A percentile compares a stretch with the other conserved stretches of the same genome.
These are phyloP conservation scores for Lutjanus erythropterus DNA, from an alignment of 2,113 vertebrate species.

Conservation along the genomic window DNA sequence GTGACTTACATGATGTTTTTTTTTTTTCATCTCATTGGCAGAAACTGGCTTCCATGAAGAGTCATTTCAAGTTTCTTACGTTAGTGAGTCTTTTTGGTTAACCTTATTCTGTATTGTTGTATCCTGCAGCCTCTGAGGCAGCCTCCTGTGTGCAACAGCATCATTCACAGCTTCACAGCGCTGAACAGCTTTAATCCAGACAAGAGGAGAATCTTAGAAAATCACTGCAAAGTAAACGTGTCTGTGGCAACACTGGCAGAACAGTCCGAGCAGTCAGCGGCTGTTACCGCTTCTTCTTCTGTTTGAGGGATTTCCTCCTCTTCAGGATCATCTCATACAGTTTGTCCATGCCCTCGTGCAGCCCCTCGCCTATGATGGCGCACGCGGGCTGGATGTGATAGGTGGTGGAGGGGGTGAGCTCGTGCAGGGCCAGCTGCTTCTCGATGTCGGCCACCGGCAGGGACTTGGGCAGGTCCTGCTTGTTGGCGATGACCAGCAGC, in stretches of 20 bases:
- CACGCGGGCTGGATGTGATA: slow-evolving; percentile 97
- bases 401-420: slow-evolving; percentile 92
- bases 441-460: slow-evolving; percentile 95
- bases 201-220: neutral
- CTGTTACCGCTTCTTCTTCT: slow-evolving; percentile 95
- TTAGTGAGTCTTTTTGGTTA: slow-evolving; percentile 24
- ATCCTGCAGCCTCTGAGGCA: neutral
- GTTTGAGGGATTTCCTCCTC: slow-evolving; percentile 93
- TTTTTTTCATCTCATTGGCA: too few relatives aligned
- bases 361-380: slow-evolving; percentile 97
- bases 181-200: slow-evolving; percentile 43
- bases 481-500: slow-evolving; percentile 97
- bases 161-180: slow-evolving; percentile 33
- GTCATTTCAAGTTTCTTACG: slow-evolving; percentile 20
- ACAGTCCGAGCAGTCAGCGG: slow-evolving; percentile 10
- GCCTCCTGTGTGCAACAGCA: slow-evolving; percentile 8
- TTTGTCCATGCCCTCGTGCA: slow-evolving; percentile 98
- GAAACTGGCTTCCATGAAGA: too few relatives aligned
- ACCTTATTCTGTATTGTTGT: neutral
- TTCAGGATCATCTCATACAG: slow-evolving; percentile 98
- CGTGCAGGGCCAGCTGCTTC: slow-evolving; percentile 95
- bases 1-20: too few relatives aligned
- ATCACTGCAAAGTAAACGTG: slow-evolving; percentile 35
- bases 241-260: slow-evolving; percentile 10
- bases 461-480: slow-evolving; percentile 96